These are phyloP conservation scores for Diachrysia chrysitis DNA, from an alignment of 2,888 invertebrate genomes.

Conservation along the genomic window DNA sequence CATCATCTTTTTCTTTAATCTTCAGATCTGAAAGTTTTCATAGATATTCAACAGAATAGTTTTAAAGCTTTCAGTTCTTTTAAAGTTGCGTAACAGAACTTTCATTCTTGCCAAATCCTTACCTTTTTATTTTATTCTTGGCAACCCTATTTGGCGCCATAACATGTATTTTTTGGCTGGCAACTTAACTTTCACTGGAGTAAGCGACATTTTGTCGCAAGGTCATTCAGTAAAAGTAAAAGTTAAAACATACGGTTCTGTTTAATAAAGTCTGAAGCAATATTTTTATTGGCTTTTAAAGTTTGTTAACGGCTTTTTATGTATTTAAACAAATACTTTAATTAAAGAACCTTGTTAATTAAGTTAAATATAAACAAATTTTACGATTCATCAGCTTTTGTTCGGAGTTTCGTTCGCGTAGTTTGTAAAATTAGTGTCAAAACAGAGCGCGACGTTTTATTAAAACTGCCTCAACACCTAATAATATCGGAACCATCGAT, in stretches of 20 bases:
- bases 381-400: too few relatives aligned
- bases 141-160: not conserved
- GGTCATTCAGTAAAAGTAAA: constrained; percentile 3
- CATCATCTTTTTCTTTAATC: too few relatives aligned
- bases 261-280: not conserved
- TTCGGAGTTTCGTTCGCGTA: too few relatives aligned
- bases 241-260: constrained; percentile 3
- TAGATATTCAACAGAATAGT: too few relatives aligned
- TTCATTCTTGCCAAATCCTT: not conserved
- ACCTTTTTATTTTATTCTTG: not conserved
- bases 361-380: too few relatives aligned
- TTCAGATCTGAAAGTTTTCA: too few relatives aligned
- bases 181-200: constrained; percentile 1
- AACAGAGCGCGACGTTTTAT: too few relatives aligned
- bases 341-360: too few relatives aligned
- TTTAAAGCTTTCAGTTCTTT: not conserved
- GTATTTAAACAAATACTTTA: not conserved
- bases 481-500: too few relatives aligned
- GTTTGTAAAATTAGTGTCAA: too few relatives aligned
- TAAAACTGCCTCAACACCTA: too few relatives aligned
- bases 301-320: not conserved
- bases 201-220: constrained; percentile 1
- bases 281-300: not conserved
- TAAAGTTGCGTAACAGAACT: not conserved
- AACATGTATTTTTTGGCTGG: not conserved